These are phyloP conservation scores for Emydoidea blandingii DNA, from an alignment of 2,797 vertebrate species.

Conservation along the genomic window DNA sequence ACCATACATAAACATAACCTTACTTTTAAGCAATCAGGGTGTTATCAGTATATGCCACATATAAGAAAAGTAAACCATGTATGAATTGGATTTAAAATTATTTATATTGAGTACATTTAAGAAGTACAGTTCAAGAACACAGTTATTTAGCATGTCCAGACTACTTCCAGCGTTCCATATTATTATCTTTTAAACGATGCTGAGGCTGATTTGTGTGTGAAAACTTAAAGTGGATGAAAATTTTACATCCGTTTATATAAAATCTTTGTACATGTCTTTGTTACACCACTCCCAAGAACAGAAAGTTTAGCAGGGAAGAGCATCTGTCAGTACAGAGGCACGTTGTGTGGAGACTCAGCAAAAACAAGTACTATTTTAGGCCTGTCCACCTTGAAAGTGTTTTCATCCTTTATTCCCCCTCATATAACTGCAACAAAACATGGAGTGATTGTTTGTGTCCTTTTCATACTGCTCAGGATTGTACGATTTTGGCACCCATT, in stretches of 20 bases:
- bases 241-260: background rate
- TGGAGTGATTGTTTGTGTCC: background rate
- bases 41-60: constrained; percentile 68
- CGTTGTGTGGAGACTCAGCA: background rate
- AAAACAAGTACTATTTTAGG: no score
- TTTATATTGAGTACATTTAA: constrained; percentile 64
- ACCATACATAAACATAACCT: constrained; percentile 56
- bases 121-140: constrained; percentile 44
- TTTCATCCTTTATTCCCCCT: no score
- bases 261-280: no score
- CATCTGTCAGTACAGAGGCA: background rate
- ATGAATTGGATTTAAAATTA: constrained; percentile 71
- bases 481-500: background rate
- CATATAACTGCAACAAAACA: no score
- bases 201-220: background rate
- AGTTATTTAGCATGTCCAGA: background rate
- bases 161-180: background rate
- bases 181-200: rapidly evolving
- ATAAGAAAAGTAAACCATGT: constrained; percentile 69
- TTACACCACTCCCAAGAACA: background rate
- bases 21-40: constrained; percentile 51
- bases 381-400: no score
- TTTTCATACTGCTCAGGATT: background rate
- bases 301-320: background rate
- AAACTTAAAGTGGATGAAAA: background rate